Evolutionary conservation across 1,140 invertebrate genomes (phyloP), one percentile per base, ranked within the genome.

Genomic region (Anoplophora glabripennis): DNA sequence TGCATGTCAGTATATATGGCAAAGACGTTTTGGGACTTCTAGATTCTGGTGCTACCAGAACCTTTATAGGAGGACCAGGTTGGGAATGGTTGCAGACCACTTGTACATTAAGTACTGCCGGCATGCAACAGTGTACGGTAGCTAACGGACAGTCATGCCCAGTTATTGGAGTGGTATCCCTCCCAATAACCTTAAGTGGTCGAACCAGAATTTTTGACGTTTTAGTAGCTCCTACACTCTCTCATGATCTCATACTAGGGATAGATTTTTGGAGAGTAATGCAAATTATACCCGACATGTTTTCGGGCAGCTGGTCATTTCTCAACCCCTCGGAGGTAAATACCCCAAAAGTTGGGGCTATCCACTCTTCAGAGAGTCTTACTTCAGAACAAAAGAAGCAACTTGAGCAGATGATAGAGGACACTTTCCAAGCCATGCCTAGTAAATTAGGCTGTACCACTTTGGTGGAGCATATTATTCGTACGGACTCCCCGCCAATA

Each of bases 401-500:
- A 28, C 33, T 55, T 28, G 44, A 55, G 4, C n/a, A 28, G 11
- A 17, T 56, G 14, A 12, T 56, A 9, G 15, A 42, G 2, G 12
- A 54, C 17, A 47, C 53, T 14, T 44, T 53, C 1, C 3, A 10
- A 10, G 8, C 3, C 17, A 59, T 53, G 57, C 37, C 40, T 15
- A 34, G 14, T 12, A 33, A 33, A 34, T 34, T 59, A 5, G 48
- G 49, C 3, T 42, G n/a, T 45, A 63, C 55, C 9, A 54, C 40
- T 34, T 46, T 68, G 35, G 53, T 67, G 1, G 28, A 68, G 17
- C 72, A 76, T 63, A 41, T 59, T 7, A 74, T 77, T 33, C 46
- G 40, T 38, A 12, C 52, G 0, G 63, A 67, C 14, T 21, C 33
- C 46, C n/a, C 17, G 11, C 73, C 74, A 1, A 71, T 76, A 7